These are phyloP conservation scores for Leptoteleia sp. DNA, from an alignment of 1,140 invertebrate species.

Conservation along the genomic window DNA sequence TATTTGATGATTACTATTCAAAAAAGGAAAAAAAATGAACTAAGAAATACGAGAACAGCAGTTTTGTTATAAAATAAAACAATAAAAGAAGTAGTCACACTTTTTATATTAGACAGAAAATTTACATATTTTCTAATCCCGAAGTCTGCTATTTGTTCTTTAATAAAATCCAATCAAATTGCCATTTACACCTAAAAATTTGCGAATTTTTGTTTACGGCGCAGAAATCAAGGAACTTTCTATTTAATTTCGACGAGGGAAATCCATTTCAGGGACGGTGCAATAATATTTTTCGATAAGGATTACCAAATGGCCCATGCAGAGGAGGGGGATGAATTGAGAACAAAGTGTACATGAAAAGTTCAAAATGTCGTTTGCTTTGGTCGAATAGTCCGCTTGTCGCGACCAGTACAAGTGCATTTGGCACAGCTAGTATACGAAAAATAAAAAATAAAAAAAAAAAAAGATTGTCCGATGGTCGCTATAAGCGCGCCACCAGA, in stretches of 20 bases:
- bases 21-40: conserved; percentile 4
- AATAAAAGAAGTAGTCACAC: not conserved
- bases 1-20: conserved; percentile 7
- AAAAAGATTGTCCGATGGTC: conserved; percentile 68
- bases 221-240: too few species aligned
- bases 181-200: not conserved
- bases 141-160: conserved; percentile 1
- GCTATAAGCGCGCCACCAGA: conserved; percentile 70
- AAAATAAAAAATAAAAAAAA: conserved; percentile 70
- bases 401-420: conserved; percentile 82
- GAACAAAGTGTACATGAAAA: conserved; percentile 31
- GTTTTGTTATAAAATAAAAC: conserved; percentile 11
- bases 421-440: conserved; percentile 82
- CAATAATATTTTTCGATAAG: conserved; percentile 63
- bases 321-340: not conserved
- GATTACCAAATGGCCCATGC: conserved; percentile 16
- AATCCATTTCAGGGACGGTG: conserved; percentile 37
- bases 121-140: conserved; percentile 3
- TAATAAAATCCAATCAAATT: conserved; percentile 13
- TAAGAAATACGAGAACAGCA: conserved; percentile 13
- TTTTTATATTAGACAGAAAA: conserved; percentile 6
- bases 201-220: not conserved
- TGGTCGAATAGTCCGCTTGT: conserved; percentile 72
- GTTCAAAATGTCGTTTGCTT: conserved; percentile 60
- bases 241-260: conserved; percentile 9